A percentile compares a stretch with the other conserved stretches of the same genome.
Conservation (phyloP, 2,113 vertebrate species). For the Morone saxatilis region DNA sequence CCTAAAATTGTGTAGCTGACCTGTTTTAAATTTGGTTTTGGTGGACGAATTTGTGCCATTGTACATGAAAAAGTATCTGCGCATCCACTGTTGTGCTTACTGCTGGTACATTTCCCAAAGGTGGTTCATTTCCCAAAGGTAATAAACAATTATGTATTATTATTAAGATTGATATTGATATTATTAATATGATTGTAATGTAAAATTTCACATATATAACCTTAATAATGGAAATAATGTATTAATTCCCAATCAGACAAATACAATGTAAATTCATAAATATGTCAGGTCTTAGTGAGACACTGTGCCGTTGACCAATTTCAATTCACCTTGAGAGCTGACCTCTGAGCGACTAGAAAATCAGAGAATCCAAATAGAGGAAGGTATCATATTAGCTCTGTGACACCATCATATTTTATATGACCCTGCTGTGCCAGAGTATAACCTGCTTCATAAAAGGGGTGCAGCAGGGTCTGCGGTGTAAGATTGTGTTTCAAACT, state of each 20-base stretch:
- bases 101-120: neutral
- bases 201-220: too few relatives aligned
- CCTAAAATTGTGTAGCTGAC: neutral
- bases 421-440: neutral
- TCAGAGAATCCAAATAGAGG: neutral
- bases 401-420: conserved; percentile 9
- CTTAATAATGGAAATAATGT: neutral
- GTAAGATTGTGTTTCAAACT: neutral
- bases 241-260: neutral
- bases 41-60: neutral
- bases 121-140: too few relatives aligned
- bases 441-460: conserved; percentile 8
- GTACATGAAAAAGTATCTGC: neutral
- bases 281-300: neutral
- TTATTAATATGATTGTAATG: too few relatives aligned
- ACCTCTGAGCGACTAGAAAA: neutral
- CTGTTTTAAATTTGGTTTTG: neutral
- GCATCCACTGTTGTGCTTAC: too few relatives aligned
- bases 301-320: neutral
- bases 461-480: conserved; percentile 3
- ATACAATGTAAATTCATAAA: neutral
- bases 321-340: conserved; percentile 26
- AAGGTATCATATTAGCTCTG: neutral
- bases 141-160: too few relatives aligned
- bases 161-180: too few relatives aligned